phyloP scores from a whole-genome alignment of 1,140 invertebrate genomes.

The Neodiprion lecontei region DNA sequence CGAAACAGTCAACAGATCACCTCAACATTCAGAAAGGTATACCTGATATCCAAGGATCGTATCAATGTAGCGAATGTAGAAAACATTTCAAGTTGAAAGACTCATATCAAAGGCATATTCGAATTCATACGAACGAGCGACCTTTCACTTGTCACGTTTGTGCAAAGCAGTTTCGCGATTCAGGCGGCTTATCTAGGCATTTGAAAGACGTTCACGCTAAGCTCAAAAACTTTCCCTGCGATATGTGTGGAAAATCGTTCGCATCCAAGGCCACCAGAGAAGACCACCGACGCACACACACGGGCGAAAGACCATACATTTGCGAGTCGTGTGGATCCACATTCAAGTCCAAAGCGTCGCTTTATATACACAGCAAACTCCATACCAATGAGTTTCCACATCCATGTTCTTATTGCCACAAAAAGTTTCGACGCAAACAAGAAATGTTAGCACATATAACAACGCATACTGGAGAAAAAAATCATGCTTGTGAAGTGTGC shows the following conservation, averaged over 20 bases:
- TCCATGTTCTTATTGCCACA: conserved; percentile 31
- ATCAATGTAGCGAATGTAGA: conserved; percentile 59
- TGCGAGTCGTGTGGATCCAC: conserved; percentile 48
- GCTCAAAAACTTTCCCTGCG: conserved; percentile 32
- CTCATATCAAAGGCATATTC: conserved; percentile 66
- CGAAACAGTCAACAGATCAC: conserved; percentile 19
- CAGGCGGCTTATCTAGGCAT: conserved; percentile 50
- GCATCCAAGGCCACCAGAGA: conserved; percentile 61
- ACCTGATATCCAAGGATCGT: conserved; percentile 41
- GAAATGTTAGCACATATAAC: conserved; percentile 30
- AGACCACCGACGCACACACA: conserved; percentile 69
- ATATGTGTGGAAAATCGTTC: conserved; percentile 53
- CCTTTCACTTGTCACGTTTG: conserved; percentile 49
- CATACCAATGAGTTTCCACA: conserved; percentile 15
- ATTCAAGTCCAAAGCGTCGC: conserved; percentile 14
- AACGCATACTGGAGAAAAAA: conserved; percentile 21
- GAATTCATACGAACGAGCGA: conserved; percentile 58
- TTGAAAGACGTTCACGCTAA: conserved; percentile 42
- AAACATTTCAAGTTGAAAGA: conserved; percentile 59
- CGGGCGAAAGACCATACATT: conserved; percentile 54
- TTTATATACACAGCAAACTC: conserved; percentile 23
- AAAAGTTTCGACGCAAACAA: conserved; percentile 30
- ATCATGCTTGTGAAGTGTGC: background rate
- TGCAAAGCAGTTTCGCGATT: conserved; percentile 52
- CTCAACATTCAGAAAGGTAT: conserved; percentile 21